Conservation (phyloP, 2,888 invertebrate species). For the Bellardia pandia region DNA sequence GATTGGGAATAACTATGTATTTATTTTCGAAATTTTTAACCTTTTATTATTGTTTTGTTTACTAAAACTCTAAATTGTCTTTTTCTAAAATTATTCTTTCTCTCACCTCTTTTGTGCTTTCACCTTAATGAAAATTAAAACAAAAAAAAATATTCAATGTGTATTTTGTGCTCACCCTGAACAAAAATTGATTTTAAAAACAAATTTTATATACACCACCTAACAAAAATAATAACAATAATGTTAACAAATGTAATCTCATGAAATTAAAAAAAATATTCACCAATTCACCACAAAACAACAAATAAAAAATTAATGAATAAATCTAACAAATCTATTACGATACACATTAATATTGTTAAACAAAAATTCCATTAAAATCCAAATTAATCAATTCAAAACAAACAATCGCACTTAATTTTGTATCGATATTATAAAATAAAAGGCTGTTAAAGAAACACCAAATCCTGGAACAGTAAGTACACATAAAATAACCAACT, state of each 20-base stretch:
- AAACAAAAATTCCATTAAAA: slow-evolving; percentile 46
- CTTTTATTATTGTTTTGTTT: slow-evolving; percentile 53
- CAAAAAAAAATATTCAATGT: slow-evolving; percentile 74
- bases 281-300: slow-evolving; percentile 57
- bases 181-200: slow-evolving; percentile 73
- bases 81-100: slow-evolving; percentile 70
- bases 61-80: slow-evolving; percentile 77
- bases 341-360: slow-evolving; percentile 71
- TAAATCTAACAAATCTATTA: slow-evolving; percentile 59
- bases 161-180: slow-evolving; percentile 79
- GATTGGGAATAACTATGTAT: slow-evolving; percentile 19
- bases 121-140: slow-evolving; percentile 78
- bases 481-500: slow-evolving; percentile 77
- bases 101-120: slow-evolving; percentile 82
- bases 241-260: slow-evolving; percentile 38
- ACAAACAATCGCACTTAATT: slow-evolving; percentile 76
- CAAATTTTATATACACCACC: slow-evolving; percentile 73
- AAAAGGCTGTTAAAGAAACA: slow-evolving; percentile 89
- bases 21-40: slow-evolving; percentile 41
- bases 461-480: slow-evolving; percentile 89
- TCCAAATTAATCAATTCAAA: slow-evolving; percentile 67
- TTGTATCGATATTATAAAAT: slow-evolving; percentile 72
- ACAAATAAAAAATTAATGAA: slow-evolving; percentile 41
- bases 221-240: slow-evolving; percentile 65
- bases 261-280: slow-evolving; percentile 32